Percentiles rank a stretch among this genome's conserved stretches.
phyloP scores from a whole-genome alignment of 2,113 vertebrate genomes.

The Pogona vitticeps region DNA sequence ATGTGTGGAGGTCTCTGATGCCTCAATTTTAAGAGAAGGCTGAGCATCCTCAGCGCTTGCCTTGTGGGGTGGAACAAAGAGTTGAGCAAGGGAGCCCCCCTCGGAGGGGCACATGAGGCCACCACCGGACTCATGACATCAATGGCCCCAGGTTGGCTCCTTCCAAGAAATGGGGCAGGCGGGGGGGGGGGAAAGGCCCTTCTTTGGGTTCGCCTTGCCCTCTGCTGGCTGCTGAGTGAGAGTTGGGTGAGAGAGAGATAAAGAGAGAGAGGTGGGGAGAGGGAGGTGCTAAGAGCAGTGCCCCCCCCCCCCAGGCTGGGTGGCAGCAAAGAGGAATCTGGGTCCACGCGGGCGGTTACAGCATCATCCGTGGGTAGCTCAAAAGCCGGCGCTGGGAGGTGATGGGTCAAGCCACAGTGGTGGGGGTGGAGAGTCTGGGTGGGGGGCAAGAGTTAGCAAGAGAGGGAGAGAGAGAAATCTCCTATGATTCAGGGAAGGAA shows the following conservation, averaged over 20 bases:
- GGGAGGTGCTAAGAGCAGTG: background rate
- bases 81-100: background rate
- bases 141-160: background rate
- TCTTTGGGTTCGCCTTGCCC: background rate
- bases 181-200: background rate
- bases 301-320: background rate
- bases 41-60: background rate
- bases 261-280: background rate
- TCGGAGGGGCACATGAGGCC: background rate
- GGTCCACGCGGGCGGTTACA: background rate
- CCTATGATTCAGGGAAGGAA: background rate
- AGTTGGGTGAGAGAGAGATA: background rate
- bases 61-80: conserved; percentile 11
- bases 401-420: background rate
- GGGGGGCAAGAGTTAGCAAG: no score
- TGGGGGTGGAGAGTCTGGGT: background rate
- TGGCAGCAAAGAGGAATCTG: no score
- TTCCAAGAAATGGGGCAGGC: no score
- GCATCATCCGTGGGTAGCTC: no score
- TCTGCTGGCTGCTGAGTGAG: background rate
- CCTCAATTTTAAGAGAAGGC: background rate
- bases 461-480: background rate
- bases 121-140: background rate
- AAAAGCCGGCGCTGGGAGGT: background rate
- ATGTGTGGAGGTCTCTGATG: background rate